These are phyloP conservation scores for Tonatia bakeri DNA, from an alignment of 2,113 vertebrate species.

Conservation along the genomic window DNA sequence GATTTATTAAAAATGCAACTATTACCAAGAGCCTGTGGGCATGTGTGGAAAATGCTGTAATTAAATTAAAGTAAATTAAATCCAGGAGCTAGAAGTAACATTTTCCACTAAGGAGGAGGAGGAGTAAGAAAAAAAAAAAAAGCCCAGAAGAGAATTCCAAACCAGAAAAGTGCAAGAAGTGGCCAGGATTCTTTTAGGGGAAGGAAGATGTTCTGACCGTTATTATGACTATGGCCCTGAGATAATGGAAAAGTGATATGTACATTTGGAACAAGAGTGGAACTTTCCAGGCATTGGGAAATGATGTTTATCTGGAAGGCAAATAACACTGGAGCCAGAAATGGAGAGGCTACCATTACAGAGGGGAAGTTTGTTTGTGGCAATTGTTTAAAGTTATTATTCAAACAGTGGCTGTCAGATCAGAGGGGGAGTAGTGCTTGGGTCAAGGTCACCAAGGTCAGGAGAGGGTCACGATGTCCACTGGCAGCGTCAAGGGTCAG, in stretches of 20 bases:
- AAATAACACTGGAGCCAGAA: constrained; percentile 36
- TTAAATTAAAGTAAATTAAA: constrained; percentile 78
- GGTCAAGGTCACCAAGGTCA: not conserved
- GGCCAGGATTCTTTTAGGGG: constrained; percentile 66
- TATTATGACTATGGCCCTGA: constrained; percentile 53
- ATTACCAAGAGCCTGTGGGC: constrained; percentile 74
- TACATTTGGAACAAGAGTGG: constrained; percentile 54
- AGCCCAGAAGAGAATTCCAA: constrained; percentile 63
- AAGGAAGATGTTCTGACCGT: constrained; percentile 62
- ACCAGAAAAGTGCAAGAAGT: constrained; percentile 57
- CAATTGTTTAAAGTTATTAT: not conserved
- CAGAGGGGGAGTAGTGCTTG: not conserved
- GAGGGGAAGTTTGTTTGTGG: constrained; percentile 13
- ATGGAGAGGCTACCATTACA: constrained; percentile 8
- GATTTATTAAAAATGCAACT: constrained; percentile 77
- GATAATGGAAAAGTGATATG: constrained; percentile 75
- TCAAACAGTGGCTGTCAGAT: not conserved
- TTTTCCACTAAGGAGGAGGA: constrained; percentile 75
- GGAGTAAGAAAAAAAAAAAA: constrained; percentile 16
- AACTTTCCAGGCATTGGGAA: constrained; percentile 64
- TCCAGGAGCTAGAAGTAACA: constrained; percentile 75
- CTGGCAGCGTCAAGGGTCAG: not conserved
- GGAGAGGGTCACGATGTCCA: not conserved
- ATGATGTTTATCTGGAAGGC: constrained; percentile 62
- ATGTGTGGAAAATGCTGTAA: constrained; percentile 76